phyloP scores from a whole-genome alignment of 2,888 invertebrate species.

The Caenorhabditis uteleia region DNA sequence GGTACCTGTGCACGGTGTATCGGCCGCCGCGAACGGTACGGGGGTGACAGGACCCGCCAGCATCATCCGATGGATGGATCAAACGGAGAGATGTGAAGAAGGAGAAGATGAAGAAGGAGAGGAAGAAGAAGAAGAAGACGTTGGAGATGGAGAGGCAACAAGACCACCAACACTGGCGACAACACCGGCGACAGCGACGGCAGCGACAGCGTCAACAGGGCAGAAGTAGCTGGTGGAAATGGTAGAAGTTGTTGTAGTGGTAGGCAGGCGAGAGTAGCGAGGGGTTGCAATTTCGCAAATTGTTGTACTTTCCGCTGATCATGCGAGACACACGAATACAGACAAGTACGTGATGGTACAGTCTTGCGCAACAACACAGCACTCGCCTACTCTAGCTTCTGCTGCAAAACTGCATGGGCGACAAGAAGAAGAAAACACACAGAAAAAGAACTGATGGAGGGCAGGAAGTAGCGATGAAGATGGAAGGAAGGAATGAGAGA shows the following conservation, averaged over 20 bases:
- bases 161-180: too few species aligned
- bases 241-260: too few species aligned
- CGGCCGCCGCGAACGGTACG: conserved; percentile 38
- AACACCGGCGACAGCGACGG: too few species aligned
- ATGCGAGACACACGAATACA: conserved; percentile 19
- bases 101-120: too few species aligned
- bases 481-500: conserved; percentile 3
- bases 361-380: too few species aligned
- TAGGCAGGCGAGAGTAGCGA: conserved; percentile 11
- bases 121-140: too few species aligned
- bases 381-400: not conserved
- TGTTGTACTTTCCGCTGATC: conserved; percentile 44
- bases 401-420: not conserved
- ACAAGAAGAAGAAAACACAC: not conserved
- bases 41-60: conserved; percentile 30
- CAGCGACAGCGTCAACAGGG: conserved; percentile 4
- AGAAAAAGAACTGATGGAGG: not conserved
- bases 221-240: conserved; percentile 2
- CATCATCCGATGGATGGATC: too few species aligned
- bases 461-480: not conserved
- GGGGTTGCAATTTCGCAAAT: conserved; percentile 43
- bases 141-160: too few species aligned
- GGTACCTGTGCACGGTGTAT: conserved; percentile 45
- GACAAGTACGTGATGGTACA: conserved; percentile 37
- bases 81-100: too few species aligned